Conservation (phyloP, 1,140 invertebrate species). For the Eupristina koningsbergeri region DNA sequence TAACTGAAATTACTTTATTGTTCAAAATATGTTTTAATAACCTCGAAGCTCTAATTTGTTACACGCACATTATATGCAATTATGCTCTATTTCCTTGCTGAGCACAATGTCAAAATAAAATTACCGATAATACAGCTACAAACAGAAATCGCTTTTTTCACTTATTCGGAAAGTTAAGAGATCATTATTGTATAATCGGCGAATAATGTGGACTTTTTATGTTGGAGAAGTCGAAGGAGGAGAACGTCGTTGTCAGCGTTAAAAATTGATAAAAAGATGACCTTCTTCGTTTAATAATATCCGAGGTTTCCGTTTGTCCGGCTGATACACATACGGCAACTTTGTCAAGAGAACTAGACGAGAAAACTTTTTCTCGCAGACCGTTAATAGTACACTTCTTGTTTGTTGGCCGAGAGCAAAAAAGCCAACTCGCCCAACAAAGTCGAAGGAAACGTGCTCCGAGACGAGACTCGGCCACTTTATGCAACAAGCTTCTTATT, state of each 20-base stretch:
- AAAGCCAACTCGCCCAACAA: not conserved
- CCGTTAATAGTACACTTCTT: not conserved
- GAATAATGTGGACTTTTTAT: not conserved
- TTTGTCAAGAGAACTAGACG: not conserved
- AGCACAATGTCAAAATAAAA: not conserved
- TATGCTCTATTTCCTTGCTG: not conserved
- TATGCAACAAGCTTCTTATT: not conserved
- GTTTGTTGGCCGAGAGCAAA: not conserved
- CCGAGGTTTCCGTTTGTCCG: constrained; percentile 1
- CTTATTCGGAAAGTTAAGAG: not conserved
- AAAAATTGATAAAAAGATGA: constrained; percentile 44
- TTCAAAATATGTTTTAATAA: not conserved
- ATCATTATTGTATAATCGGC: not conserved
- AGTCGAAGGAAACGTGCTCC: not conserved
- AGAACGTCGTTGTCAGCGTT: not conserved
- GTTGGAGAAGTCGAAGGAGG: not conserved
- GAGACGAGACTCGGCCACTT: not conserved
- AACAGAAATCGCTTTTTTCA: not conserved
- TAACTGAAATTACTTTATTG: constrained; percentile 1
- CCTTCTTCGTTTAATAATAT: constrained; percentile 30
- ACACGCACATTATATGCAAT: not conserved
- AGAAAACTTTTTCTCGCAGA: constrained; percentile 14
- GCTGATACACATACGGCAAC: not conserved
- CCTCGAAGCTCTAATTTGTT: not conserved
- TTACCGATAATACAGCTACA: not conserved